A percentile compares a stretch with the other conserved stretches of the same genome.
phyloP scores from a whole-genome alignment of 2,797 vertebrate genomes.

The Phoeniculus purpureus region DNA sequence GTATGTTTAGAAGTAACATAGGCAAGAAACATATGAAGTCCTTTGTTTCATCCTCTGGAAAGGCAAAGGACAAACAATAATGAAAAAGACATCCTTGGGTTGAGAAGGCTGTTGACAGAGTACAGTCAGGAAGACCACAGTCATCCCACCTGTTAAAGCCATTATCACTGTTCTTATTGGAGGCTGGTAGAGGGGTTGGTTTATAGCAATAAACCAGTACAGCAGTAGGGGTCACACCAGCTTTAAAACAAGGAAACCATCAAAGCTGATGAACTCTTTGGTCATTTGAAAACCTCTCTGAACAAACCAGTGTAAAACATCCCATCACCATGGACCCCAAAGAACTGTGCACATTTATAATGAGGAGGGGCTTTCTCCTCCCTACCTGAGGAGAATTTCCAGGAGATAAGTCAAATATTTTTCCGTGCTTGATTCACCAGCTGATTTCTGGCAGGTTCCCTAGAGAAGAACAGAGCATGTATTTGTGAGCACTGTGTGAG shows the following conservation, averaged over 20 bases:
- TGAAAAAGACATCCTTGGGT: not conserved
- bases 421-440: not conserved
- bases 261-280: not conserved
- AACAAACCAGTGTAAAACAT: not conserved
- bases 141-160: not conserved
- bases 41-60: not conserved
- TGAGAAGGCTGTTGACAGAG: not conserved
- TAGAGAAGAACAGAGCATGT: not conserved
- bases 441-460: not conserved
- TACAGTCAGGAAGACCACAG: not conserved
- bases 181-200: not conserved
- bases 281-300: not conserved
- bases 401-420: not conserved
- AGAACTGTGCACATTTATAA: not conserved
- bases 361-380: not conserved
- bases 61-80: not conserved
- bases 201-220: too few species aligned
- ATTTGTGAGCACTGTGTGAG: not conserved
- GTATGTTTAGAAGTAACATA: not conserved
- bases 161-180: not conserved
- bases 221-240: not conserved
- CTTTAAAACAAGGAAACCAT: not conserved
- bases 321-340: not conserved
- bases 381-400: not conserved
- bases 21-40: not conserved